phyloP scores from a whole-genome alignment of 1,140 invertebrate genomes.

The Sitophilus oryzae region DNA sequence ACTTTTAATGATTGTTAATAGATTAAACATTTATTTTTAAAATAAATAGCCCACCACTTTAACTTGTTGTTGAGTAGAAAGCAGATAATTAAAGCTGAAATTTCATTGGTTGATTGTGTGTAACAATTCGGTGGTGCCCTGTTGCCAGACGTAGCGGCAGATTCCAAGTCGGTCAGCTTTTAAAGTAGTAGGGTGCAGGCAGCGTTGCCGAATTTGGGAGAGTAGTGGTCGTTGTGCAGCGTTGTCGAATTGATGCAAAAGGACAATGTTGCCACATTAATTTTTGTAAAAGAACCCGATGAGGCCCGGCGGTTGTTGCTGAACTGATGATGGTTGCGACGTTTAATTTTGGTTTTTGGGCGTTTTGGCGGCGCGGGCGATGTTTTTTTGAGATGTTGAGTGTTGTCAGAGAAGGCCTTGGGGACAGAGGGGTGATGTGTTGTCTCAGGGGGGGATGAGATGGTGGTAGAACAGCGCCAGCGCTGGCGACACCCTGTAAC shows the following conservation, averaged over 20 bases:
- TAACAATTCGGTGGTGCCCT: slow-evolving; percentile 1
- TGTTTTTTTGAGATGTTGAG: slow-evolving; percentile 29
- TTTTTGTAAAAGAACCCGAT: slow-evolving; percentile 16
- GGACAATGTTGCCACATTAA: not conserved
- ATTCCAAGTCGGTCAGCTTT: too few relatives aligned
- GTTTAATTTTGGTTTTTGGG: slow-evolving; percentile 18
- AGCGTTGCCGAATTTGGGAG: slow-evolving; percentile 9
- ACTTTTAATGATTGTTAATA: not conserved
- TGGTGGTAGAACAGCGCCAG: slow-evolving; percentile 40
- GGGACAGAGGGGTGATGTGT: slow-evolving; percentile 39
- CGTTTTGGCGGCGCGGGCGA: slow-evolving; percentile 11
- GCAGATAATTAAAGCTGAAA: slow-evolving; percentile 23
- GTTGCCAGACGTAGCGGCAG: not conserved
- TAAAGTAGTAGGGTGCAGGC: too few relatives aligned
- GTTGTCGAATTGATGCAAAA: slow-evolving; percentile 3
- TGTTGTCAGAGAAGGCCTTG: slow-evolving; percentile 35
- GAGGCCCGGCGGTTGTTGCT: slow-evolving; percentile 2
- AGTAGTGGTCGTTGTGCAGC: slow-evolving; percentile 3
- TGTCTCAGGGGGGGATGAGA: slow-evolving; percentile 30
- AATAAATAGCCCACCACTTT: slow-evolving; percentile 23
- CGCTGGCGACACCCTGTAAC: slow-evolving; percentile 42
- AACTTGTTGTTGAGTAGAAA: slow-evolving; percentile 14
- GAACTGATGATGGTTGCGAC: slow-evolving; percentile 6
- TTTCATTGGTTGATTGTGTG: slow-evolving; percentile 13
- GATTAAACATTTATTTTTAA: slow-evolving; percentile 8